Base-by-base conservation (phyloP, 2,797 vertebrate species). In the Geotrypetes seraphini region DNA sequence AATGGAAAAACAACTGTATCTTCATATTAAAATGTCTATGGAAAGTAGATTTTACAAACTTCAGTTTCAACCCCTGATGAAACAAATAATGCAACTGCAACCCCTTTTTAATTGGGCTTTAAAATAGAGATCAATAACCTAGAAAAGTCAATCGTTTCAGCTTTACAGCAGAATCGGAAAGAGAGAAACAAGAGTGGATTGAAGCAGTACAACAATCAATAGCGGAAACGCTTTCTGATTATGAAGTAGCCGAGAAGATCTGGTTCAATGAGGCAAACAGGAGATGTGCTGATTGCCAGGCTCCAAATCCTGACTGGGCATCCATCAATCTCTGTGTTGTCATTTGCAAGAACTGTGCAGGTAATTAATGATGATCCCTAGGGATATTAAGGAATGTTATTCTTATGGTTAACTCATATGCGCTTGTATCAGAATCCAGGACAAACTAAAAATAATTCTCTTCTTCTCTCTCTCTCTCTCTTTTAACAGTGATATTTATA, bases 191-290 rank as follows among this genome's bases (percentile, higher is more conserved):
- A 53, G 88, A 90, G 61, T 97, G 94, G 95, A 88, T 92, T 64
- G 91, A 96, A 81, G 89, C 85, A 34, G 74, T 97, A 58, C 88
- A 91, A 54, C 91, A 97, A 77, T 92, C 91, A 7, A 96, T 97
- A 32, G 87, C 88, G 7, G 92, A 97, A 75, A 91, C 90, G 18
- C 85, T 99, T 47, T 96, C 88, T 56, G 90, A 97, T 89, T 97
- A 96, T 37, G 93, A 97, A 85, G 93, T 99, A 72, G 91, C 90
- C 6, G 92, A 96, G 79, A 97, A 97, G 88, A 90, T 99, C 75
- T 97, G 95, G 95, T 92, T 91, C 83, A 96, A 95, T 60, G 78
- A 90, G 50, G 89, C 90, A 53, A 99, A 99, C 75, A 70, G 85
- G 69, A 89, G 56, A 74, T 99, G 95, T 13, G 94, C 91, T 7